Percentiles rank a stretch among this genome's conserved stretches.
These are phyloP conservation scores for Pseudopleuronectes americanus DNA, from an alignment of 2,797 vertebrate genomes.

Conservation along the genomic window DNA sequence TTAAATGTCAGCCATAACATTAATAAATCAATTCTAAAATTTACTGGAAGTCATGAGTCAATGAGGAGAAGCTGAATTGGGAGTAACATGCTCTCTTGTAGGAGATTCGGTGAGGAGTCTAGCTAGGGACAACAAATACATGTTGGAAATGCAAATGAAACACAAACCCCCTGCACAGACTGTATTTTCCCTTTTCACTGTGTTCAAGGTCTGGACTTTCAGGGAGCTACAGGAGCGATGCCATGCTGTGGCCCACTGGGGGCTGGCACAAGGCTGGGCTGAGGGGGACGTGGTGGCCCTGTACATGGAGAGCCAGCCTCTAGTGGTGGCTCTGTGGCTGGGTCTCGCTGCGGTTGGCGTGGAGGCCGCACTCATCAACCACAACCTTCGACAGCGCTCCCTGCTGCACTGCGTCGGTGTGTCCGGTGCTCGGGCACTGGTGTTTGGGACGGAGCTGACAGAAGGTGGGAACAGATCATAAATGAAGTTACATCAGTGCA, in stretches of 20 bases:
- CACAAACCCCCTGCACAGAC: not conserved
- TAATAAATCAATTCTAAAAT: no score
- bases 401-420: conserved; percentile 84
- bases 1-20: no score
- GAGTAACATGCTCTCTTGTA: no score
- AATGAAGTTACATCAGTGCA: not conserved
- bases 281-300: conserved; percentile 88
- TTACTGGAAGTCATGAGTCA: no score
- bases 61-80: no score
- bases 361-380: conserved; percentile 88
- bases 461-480: conserved; percentile 73
- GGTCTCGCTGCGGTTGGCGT: conserved; percentile 88
- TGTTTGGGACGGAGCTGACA: conserved; percentile 86
- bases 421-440: conserved; percentile 82
- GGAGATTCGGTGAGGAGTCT: no score
- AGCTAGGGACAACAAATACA: not conserved
- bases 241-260: conserved; percentile 85
- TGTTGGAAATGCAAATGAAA: no score
- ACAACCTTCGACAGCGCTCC: conserved; percentile 83
- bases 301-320: conserved; percentile 86
- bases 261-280: conserved; percentile 77
- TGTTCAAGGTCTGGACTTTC: conserved; percentile 84
- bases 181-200: not conserved
- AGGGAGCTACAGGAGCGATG: conserved; percentile 82
- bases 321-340: conserved; percentile 88